phyloP scores from a whole-genome alignment of 2,113 vertebrate species.

The Pseudolaguvia tuberculata region DNA sequence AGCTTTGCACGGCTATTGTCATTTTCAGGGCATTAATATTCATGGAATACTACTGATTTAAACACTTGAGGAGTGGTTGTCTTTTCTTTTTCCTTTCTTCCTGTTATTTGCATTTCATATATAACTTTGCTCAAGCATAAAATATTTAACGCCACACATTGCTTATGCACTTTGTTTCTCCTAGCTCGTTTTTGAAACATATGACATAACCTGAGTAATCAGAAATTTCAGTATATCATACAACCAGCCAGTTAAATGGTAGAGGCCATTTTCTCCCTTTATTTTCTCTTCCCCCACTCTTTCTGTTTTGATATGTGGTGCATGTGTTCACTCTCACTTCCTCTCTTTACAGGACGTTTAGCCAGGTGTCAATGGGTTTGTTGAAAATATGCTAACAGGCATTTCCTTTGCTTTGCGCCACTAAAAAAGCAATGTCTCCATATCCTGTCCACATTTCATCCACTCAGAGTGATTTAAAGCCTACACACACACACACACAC shows the following conservation, averaged over 20 bases:
- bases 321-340: slow-evolving; percentile 54
- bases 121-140: slow-evolving; percentile 49
- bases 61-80: slow-evolving; percentile 59
- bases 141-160: slow-evolving; percentile 50
- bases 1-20: slow-evolving; percentile 71
- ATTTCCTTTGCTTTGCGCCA: slow-evolving; percentile 46
- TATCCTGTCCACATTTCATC: slow-evolving; percentile 49
- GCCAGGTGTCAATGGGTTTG: slow-evolving; percentile 49
- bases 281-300: slow-evolving; percentile 15
- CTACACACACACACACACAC: slow-evolving; percentile 19
- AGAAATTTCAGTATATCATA: slow-evolving; percentile 34
- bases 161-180: slow-evolving; percentile 18
- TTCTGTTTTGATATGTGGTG: slow-evolving; percentile 43
- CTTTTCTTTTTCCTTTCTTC: slow-evolving; percentile 33
- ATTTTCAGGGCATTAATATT: slow-evolving; percentile 71
- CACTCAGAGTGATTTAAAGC: slow-evolving; percentile 42
- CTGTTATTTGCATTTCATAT: slow-evolving; percentile 54
- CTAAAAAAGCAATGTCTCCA: slow-evolving; percentile 43
- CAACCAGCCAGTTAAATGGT: slow-evolving; percentile 37
- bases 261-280: slow-evolving; percentile 21
- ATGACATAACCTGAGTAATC: slow-evolving; percentile 47
- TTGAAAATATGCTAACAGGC: slow-evolving; percentile 48
- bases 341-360: slow-evolving; percentile 52
- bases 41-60: slow-evolving; percentile 69
- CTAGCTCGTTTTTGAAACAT: slow-evolving; percentile 25